Conservation (phyloP, 2,113 vertebrate genomes). For the Melospiza georgiana region DNA sequence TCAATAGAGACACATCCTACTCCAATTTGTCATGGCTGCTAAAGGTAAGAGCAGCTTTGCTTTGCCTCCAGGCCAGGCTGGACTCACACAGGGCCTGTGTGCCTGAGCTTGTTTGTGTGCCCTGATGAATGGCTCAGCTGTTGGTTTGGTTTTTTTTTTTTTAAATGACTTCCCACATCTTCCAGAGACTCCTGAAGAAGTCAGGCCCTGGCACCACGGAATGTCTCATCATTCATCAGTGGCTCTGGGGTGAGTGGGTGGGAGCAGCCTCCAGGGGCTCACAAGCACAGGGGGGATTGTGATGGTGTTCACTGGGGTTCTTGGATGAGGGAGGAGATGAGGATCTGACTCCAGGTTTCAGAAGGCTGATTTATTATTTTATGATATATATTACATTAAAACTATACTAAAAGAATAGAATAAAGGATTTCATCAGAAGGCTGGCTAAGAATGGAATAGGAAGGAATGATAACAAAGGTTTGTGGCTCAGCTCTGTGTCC, state of each 20-base stretch:
- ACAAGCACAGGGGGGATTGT: rapidly evolving
- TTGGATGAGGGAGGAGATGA: too few relatives aligned
- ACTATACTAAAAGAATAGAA: too few relatives aligned
- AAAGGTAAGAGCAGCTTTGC: neutral
- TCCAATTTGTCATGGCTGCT: neutral
- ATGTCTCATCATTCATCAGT: rapidly evolving
- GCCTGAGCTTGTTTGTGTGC: neutral
- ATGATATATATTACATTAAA: too few relatives aligned
- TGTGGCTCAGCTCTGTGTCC: too few relatives aligned
- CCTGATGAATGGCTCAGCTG: neutral
- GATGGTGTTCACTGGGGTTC: too few relatives aligned
- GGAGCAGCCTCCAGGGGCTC: neutral
- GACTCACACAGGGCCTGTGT: neutral
- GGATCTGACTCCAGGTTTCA: too few relatives aligned
- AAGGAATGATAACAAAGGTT: too few relatives aligned
- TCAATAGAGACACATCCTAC: neutral
- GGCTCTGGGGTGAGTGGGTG: neutral
- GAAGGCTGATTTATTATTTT: too few relatives aligned
- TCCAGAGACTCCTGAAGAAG: neutral
- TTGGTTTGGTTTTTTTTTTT: neutral
- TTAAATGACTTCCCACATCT: neutral
- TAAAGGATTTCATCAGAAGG: too few relatives aligned
- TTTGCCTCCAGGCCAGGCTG: neutral
- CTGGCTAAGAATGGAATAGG: too few relatives aligned
- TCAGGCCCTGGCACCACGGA: rapidly evolving